These are phyloP conservation scores for Acanthopleura granulata DNA, from an alignment of 2,888 invertebrate genomes.

Conservation along the genomic window DNA sequence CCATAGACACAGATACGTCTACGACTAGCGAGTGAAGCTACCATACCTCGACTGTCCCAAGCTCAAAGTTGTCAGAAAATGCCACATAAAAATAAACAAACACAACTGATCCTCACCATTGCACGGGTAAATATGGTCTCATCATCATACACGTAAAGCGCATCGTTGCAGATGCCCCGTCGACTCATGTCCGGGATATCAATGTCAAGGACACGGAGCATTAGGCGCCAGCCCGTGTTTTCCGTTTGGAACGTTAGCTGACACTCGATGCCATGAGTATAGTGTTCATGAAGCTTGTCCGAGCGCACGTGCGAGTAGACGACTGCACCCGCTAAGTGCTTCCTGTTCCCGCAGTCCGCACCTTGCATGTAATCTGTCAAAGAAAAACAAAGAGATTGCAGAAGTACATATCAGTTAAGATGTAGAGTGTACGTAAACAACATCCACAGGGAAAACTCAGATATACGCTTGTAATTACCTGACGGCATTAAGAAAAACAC, in stretches of 20 bases:
- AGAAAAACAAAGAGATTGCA: neutral
- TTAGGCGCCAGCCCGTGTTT: constrained; percentile 57
- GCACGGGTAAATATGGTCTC: constrained; percentile 51
- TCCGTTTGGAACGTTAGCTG: constrained; percentile 59
- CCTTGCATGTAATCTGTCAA: constrained; percentile 64
- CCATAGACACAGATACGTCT: too few relatives aligned
- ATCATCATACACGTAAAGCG: constrained; percentile 64
- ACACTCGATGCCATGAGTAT: constrained; percentile 56
- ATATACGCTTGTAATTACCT: too few relatives aligned
- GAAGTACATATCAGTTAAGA: too few relatives aligned
- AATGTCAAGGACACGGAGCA: constrained; percentile 59
- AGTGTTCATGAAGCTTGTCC: constrained; percentile 37
- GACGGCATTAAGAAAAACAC: too few relatives aligned
- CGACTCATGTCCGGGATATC: constrained; percentile 60
- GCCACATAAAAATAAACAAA: neutral
- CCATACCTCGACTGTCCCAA: too few relatives aligned
- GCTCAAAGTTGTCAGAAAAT: neutral
- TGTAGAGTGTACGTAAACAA: too few relatives aligned
- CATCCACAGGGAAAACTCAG: too few relatives aligned
- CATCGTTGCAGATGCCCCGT: constrained; percentile 62
- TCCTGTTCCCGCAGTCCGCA: constrained; percentile 50
- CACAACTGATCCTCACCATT: constrained; percentile 53
- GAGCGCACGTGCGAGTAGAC: constrained; percentile 58
- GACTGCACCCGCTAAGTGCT: constrained; percentile 58
- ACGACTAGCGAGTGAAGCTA: too few relatives aligned